Evolutionary conservation across 2,797 vertebrate species (phyloP).

Genomic region (Botia kubotai): DNA sequence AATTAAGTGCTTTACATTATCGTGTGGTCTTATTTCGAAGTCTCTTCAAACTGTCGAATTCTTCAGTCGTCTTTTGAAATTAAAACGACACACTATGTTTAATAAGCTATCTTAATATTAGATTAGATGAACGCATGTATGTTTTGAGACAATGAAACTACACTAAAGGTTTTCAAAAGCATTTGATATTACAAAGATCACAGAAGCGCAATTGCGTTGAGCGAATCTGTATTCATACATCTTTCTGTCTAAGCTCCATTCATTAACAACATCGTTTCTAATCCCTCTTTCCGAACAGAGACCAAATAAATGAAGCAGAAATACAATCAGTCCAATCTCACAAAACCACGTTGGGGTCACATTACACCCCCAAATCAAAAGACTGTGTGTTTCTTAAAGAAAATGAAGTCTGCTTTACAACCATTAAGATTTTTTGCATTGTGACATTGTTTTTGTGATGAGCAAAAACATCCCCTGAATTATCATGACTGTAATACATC

Average conservation of each 20-base stretch:
- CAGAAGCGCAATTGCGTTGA: conserved; percentile 3
- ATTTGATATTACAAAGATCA: conserved; percentile 28
- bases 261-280: conserved; percentile 27
- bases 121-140: conserved; percentile 14
- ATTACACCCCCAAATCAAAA: neutral
- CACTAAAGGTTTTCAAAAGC: conserved; percentile 32
- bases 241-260: conserved; percentile 23
- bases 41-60: neutral
- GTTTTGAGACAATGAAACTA: conserved; percentile 31
- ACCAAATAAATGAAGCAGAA: conserved; percentile 52
- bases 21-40: conserved; percentile 6
- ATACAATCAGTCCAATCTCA: conserved; percentile 34
- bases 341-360: neutral
- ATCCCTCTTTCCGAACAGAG: conserved; percentile 6
- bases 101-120: conserved; percentile 8
- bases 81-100: conserved; percentile 12
- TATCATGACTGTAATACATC: neutral
- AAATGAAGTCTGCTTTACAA: neutral
- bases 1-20: conserved; percentile 11
- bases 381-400: neutral
- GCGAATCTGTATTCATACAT: conserved; percentile 28
- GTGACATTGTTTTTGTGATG: neutral
- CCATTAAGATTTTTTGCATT: neutral
- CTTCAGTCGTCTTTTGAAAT: neutral
- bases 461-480: neutral